Evolutionary conservation across 1,140 invertebrate genomes (phyloP).

Genomic region (Hetaerina americana): DNA sequence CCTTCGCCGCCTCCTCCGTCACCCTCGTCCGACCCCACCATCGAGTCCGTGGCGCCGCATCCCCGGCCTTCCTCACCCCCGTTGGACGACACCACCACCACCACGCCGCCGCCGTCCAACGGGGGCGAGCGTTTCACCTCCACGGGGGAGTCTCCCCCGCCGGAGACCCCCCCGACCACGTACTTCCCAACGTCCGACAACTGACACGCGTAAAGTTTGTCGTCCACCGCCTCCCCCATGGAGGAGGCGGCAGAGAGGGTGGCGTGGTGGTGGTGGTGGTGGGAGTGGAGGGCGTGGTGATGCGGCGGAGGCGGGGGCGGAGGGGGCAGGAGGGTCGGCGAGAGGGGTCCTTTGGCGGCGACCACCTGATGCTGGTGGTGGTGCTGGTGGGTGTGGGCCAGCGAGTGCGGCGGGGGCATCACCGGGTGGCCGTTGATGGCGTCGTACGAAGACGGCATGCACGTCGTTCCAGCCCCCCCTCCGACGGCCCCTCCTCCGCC

Average conservation of each 20-base stretch:
- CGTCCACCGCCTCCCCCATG: conserved; percentile 29
- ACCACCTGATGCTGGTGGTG: conserved; percentile 25
- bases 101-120: not conserved
- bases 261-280: not conserved
- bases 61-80: conserved; percentile 34
- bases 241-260: conserved; percentile 9
- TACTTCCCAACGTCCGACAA: conserved; percentile 32
- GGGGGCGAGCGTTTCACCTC: not conserved
- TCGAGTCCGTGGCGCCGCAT: conserved; percentile 34
- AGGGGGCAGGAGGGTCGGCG: not conserved
- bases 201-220: conserved; percentile 49
- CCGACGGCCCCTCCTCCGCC: not conserved
- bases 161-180: not conserved
- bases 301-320: conserved; percentile 5
- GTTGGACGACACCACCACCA: conserved; percentile 10
- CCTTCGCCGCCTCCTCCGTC: conserved; percentile 24
- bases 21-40: conserved; percentile 28
- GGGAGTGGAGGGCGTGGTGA: not conserved
- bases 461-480: too few species aligned
- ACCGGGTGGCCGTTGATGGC: conserved; percentile 28
- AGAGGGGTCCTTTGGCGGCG: not conserved
- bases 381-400: not conserved
- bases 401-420: conserved; percentile 31
- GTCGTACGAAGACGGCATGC: conserved; percentile 35
- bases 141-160: not conserved